phyloP scores from a whole-genome alignment of 2,113 vertebrate species.

The Plecotus auritus region DNA sequence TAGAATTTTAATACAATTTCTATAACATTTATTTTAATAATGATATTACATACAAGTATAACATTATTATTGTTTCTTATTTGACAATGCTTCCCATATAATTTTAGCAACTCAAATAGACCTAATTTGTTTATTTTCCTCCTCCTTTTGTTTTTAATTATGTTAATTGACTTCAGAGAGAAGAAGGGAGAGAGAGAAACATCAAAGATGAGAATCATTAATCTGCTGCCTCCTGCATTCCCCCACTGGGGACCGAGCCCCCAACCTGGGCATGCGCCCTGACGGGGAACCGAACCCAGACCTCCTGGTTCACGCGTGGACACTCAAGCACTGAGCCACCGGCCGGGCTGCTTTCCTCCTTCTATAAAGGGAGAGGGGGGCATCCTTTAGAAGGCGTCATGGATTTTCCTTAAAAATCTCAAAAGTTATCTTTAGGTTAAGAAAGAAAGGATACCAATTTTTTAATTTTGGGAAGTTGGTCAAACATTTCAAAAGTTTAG shows the following conservation, averaged over 20 bases:
- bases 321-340: too few species aligned
- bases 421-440: neutral
- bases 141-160: neutral
- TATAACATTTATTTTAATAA: neutral
- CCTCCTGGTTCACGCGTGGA: too few species aligned
- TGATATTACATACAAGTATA: neutral
- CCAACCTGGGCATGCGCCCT: too few species aligned
- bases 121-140: neutral
- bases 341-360: neutral
- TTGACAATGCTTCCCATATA: neutral
- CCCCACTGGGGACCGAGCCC: too few species aligned
- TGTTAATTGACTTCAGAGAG: too few species aligned
- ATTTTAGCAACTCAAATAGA: neutral
- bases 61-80: neutral
- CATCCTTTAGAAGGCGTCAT: neutral
- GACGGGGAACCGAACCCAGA: too few species aligned
- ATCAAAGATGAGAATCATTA: too few species aligned
- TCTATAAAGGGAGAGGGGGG: neutral
- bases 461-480: neutral
- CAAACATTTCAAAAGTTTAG: neutral
- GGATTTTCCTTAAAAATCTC: neutral
- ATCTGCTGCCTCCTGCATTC: too few species aligned
- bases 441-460: neutral
- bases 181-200: too few species aligned
- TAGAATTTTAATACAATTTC: neutral